phyloP scores from a whole-genome alignment of 2,113 vertebrate species.

The Xerus inauris region DNA sequence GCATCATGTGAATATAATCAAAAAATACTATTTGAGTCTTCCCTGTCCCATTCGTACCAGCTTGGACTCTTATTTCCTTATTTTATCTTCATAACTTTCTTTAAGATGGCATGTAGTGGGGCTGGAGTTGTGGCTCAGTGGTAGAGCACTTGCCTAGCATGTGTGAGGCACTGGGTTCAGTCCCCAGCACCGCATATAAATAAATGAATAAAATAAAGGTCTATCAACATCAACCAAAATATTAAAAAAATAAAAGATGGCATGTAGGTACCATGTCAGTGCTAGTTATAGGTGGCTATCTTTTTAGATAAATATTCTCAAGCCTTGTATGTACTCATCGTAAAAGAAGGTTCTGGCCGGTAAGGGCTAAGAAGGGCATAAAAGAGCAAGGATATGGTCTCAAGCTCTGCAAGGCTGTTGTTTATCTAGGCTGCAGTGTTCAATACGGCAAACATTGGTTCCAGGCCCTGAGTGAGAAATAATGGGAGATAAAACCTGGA shows the following conservation, averaged over 20 bases:
- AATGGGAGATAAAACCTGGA: neutral
- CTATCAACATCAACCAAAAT: too few relatives aligned
- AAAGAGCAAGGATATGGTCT: neutral
- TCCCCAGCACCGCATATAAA: too few relatives aligned
- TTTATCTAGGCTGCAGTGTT: neutral
- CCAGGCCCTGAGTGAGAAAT: neutral
- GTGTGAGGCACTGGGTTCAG: too few relatives aligned
- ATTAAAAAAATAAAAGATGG: too few relatives aligned
- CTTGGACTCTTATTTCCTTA: neutral
- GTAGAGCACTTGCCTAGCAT: too few relatives aligned
- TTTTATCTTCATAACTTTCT: slow-evolving; percentile 28
- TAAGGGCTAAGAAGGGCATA: neutral
- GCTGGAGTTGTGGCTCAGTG: too few relatives aligned
- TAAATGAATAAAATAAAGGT: too few relatives aligned
- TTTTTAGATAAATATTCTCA: neutral
- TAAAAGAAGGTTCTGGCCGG: neutral
- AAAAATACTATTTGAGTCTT: neutral
- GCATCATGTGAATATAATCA: neutral
- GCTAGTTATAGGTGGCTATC: neutral
- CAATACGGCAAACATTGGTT: neutral
- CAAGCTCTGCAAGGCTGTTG: neutral
- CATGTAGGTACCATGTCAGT: neutral
- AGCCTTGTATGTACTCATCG: neutral
- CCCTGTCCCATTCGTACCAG: neutral
- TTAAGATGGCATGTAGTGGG: neutral